phyloP scores from a whole-genome alignment of 37 sponge, comb jelly and placozoan species.

The Crambe crambe region DNA sequence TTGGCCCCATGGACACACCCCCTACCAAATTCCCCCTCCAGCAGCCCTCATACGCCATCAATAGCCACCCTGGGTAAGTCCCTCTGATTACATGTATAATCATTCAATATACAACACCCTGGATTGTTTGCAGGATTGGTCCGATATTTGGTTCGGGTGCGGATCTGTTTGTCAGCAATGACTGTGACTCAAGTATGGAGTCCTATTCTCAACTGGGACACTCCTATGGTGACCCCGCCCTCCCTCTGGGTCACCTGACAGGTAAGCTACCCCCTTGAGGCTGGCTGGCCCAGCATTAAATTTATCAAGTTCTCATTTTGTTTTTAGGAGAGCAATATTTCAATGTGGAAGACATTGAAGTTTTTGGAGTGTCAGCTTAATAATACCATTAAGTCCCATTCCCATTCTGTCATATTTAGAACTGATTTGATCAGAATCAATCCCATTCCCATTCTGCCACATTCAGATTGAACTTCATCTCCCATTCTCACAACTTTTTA shows the following conservation, averaged over 20 bases:
- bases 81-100: neutral
- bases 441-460: too few species aligned
- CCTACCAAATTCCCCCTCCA: slow-evolving; percentile 56
- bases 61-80: slow-evolving; percentile 73
- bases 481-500: too few species aligned
- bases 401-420: too few species aligned
- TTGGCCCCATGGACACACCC: slow-evolving; percentile 22
- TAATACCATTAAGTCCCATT: too few species aligned
- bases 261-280: slow-evolving; percentile 6
- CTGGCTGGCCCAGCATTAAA: neutral
- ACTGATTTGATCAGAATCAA: too few species aligned
- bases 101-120: neutral
- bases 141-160: slow-evolving; percentile 93
- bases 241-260: slow-evolving; percentile 15
- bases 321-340: slow-evolving; percentile 65
- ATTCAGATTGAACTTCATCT: too few species aligned
- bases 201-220: slow-evolving; percentile 80
- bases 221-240: slow-evolving; percentile 52
- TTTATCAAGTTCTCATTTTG: neutral
- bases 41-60: slow-evolving; percentile 78
- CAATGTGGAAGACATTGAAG: slow-evolving; percentile 84
- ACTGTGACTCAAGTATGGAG: slow-evolving; percentile 71
- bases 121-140: slow-evolving; percentile 63
- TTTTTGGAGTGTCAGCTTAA: slow-evolving; percentile 62
- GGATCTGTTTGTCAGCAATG: slow-evolving; percentile 76